Conservation (phyloP, 2,888 invertebrate genomes). For the Lepidocyrtinus sp. region DNA sequence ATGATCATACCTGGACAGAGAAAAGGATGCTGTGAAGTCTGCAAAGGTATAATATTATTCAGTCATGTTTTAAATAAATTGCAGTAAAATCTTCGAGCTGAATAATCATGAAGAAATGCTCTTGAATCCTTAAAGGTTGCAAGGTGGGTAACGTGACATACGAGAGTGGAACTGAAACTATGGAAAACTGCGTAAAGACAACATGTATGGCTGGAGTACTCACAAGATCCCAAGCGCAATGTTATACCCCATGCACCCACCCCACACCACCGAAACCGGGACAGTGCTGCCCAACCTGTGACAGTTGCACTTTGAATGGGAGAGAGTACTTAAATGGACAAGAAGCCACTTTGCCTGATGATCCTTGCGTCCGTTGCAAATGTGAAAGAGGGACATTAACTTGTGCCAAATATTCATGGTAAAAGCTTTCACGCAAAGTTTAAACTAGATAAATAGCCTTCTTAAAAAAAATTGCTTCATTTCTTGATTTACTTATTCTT, state of each 20-base stretch:
- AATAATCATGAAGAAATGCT: neutral
- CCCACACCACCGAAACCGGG: slow-evolving; percentile 83
- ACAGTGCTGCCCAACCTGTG: slow-evolving; percentile 92
- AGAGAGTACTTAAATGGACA: slow-evolving; percentile 85
- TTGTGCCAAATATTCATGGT: slow-evolving; percentile 76
- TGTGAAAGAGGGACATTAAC: slow-evolving; percentile 81
- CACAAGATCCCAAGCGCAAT: slow-evolving; percentile 85
- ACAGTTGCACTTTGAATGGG: slow-evolving; percentile 89
- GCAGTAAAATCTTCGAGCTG: too few species aligned
- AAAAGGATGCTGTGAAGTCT: slow-evolving; percentile 82
- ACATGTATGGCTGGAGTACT: slow-evolving; percentile 89
- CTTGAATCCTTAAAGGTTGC: too few species aligned
- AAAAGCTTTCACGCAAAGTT: too few species aligned
- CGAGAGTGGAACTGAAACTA: slow-evolving; percentile 87
- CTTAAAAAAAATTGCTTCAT: neutral
- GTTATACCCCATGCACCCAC: slow-evolving; percentile 86
- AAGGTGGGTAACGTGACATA: slow-evolving; percentile 82
- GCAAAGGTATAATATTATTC: too few species aligned
- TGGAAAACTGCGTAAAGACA: slow-evolving; percentile 73
- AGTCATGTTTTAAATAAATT: neutral
- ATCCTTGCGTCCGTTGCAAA: slow-evolving; percentile 88
- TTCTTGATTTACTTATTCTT: slow-evolving; percentile 79
- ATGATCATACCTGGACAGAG: slow-evolving; percentile 81
- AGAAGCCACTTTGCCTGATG: slow-evolving; percentile 84
- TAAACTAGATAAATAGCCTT: neutral